Percentiles rank a stretch among this genome's conserved stretches.
phyloP scores from a whole-genome alignment of 2,113 vertebrate species.

The Drymodes brunneopygia region DNA sequence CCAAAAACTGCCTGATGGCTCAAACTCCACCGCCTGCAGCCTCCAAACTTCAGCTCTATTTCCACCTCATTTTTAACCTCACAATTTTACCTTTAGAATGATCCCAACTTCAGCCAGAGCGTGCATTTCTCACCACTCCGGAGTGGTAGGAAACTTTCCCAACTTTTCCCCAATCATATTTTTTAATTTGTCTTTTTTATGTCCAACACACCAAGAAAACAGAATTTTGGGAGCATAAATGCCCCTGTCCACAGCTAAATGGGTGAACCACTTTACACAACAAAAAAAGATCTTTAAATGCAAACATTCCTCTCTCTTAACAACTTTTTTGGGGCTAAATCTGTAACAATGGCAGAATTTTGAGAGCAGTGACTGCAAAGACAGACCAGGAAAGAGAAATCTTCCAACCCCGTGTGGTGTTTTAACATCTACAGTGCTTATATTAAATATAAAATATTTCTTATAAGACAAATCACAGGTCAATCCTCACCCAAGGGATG shows the following conservation, averaged over 20 bases:
- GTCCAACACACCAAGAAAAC: background rate
- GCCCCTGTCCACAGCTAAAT: background rate
- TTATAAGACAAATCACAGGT: background rate
- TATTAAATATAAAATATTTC: background rate
- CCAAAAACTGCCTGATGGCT: background rate
- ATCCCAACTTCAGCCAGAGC: background rate
- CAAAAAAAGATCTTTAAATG: background rate
- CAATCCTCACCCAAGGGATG: background rate
- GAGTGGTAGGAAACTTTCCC: too few species aligned
- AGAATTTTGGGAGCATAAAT: background rate
- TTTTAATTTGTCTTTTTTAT: background rate
- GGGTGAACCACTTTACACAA: fast-evolving
- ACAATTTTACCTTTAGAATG: background rate
- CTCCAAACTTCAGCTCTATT: background rate
- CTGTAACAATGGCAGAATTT: background rate
- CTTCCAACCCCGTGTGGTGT: fast-evolving
- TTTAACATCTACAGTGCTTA: background rate
- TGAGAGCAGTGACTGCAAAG: background rate
- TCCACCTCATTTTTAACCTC: background rate
- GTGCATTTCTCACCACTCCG: background rate
- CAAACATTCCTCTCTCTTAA: background rate
- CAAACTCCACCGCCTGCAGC: background rate
- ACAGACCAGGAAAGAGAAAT: background rate
- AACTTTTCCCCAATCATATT: background rate
- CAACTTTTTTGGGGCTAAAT: too few species aligned